A percentile compares a stretch with the other conserved stretches of the same genome.
Conservation (phyloP, 2,113 vertebrate species). For the Indicator indicator region DNA sequence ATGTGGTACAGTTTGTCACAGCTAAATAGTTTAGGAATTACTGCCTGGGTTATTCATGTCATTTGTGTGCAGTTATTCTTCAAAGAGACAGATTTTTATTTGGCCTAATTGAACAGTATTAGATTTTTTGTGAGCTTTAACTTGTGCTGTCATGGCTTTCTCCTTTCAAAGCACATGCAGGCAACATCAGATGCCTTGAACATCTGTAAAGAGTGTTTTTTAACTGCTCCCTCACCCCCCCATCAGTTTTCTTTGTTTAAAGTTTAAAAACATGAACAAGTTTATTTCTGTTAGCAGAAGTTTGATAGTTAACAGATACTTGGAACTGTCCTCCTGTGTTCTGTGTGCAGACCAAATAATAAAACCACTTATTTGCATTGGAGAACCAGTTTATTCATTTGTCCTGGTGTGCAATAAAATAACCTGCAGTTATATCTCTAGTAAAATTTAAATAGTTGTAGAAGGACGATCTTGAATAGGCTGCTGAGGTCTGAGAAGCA, state of each 20-base stretch:
- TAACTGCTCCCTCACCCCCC: background rate
- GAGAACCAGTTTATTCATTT: background rate
- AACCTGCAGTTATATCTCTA: background rate
- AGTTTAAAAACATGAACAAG: background rate
- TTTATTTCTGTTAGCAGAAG: background rate
- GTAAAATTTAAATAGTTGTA: background rate
- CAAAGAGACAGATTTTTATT: background rate
- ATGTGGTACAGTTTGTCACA: background rate
- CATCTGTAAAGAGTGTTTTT: background rate
- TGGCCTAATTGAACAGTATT: background rate
- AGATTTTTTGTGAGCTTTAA: background rate
- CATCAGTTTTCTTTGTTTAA: background rate
- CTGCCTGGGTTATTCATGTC: background rate
- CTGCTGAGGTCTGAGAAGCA: background rate
- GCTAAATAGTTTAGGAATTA: background rate
- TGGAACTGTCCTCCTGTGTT: background rate
- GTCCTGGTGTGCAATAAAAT: background rate
- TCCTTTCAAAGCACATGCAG: background rate
- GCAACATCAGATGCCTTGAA: background rate
- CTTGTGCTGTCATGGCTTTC: background rate
- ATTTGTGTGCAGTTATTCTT: background rate
- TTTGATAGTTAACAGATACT: background rate
- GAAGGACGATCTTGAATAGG: background rate
- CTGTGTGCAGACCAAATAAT: background rate
- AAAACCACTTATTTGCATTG: background rate